A percentile compares a stretch with the other conserved stretches of the same genome.
Evolutionary conservation across 2,113 vertebrate genomes (phyloP).

Genomic region (Megaceryle torquata): DNA sequence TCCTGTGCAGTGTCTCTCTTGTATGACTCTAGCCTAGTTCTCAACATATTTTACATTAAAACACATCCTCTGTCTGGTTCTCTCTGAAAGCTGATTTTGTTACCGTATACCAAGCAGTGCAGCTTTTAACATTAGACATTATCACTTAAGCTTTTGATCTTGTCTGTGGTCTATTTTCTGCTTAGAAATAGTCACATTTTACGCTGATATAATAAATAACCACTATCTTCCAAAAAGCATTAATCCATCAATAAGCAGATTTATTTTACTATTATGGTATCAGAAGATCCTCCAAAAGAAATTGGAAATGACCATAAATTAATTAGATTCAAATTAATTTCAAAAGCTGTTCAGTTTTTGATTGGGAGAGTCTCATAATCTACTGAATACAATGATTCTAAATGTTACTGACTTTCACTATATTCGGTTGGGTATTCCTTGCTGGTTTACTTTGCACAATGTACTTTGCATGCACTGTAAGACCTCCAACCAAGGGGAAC

Average conservation of each 20-base stretch:
- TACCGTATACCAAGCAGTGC: background rate
- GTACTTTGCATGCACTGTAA: background rate
- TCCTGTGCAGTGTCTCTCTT: background rate
- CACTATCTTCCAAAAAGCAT: background rate
- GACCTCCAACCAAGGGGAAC: background rate
- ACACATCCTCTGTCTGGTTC: background rate
- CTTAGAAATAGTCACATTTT: background rate
- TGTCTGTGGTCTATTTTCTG: background rate
- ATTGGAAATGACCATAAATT: background rate
- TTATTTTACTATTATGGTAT: background rate
- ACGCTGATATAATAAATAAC: background rate
- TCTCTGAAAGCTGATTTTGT: background rate
- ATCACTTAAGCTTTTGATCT: slow-evolving; percentile 1
- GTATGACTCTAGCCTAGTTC: background rate
- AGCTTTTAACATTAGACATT: background rate
- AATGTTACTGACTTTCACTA: background rate
- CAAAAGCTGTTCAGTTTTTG: background rate
- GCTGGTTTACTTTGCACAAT: background rate
- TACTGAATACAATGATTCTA: background rate
- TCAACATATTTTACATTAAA: background rate
- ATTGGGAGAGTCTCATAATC: background rate
- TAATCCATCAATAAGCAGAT: background rate
- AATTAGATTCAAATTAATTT: background rate
- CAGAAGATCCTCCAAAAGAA: background rate
- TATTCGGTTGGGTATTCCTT: background rate